Evolutionary conservation across 2,797 vertebrate species (phyloP).

Genomic region (Cryptoprocta ferox): DNA sequence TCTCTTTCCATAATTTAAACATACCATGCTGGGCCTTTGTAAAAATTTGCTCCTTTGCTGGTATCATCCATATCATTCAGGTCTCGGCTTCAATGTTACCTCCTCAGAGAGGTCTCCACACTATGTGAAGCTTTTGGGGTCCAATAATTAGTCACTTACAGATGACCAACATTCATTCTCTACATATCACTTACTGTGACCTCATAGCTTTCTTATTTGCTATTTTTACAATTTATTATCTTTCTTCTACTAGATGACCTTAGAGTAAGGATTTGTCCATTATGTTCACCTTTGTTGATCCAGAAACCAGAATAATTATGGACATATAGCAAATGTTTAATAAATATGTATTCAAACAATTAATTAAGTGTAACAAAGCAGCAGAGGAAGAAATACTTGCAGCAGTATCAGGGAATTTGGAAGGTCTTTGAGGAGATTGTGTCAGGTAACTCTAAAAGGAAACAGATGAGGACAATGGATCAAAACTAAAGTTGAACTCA

Average conservation of each 20-base stretch:
- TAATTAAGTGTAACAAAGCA: neutral
- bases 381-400: neutral
- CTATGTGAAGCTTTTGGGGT: neutral
- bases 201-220: neutral
- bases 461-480: neutral
- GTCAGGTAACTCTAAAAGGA: neutral
- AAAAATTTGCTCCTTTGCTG: neutral
- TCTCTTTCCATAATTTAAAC: neutral
- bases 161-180: neutral
- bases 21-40: neutral
- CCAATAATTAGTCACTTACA: neutral
- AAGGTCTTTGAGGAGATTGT: neutral
- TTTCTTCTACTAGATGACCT: neutral
- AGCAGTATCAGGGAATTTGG: neutral
- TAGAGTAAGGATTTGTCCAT: neutral
- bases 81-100: neutral
- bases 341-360: slow-evolving; percentile 2
- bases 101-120: neutral
- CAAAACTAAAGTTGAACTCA: neutral
- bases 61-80: neutral
- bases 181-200: neutral
- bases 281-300: neutral
- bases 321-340: neutral
- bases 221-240: neutral
- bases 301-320: neutral